phyloP scores from a whole-genome alignment of 2,797 vertebrate genomes.

The Mormyrus hasselquistii region DNA sequence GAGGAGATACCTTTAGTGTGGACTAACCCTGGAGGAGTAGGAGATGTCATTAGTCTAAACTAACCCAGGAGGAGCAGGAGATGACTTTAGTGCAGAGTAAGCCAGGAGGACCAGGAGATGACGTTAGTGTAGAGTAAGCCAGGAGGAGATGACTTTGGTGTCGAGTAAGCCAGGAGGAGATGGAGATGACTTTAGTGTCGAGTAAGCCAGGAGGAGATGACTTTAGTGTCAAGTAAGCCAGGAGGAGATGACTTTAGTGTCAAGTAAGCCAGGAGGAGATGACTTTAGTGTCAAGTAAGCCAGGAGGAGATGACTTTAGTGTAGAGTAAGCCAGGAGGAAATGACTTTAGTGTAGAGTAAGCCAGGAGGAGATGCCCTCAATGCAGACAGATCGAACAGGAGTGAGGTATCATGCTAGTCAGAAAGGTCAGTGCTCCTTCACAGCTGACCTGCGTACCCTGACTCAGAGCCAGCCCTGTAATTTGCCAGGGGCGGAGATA shows the following conservation, averaged over 20 bases:
- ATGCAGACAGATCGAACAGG: background rate
- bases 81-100: background rate
- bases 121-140: background rate
- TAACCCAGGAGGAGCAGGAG: too few species aligned
- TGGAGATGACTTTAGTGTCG: background rate
- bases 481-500: slow-evolving; percentile 73
- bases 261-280: background rate
- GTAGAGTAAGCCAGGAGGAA: background rate
- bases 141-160: background rate
- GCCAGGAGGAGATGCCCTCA: background rate
- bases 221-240: background rate
- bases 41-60: background rate
- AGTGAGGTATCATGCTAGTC: slow-evolving; percentile 18
- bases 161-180: background rate
- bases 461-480: slow-evolving; percentile 62
- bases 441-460: slow-evolving; percentile 47
- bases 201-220: background rate
- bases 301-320: background rate
- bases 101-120: background rate
- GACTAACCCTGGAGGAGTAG: background rate
- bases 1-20: background rate
- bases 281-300: background rate
- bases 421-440: slow-evolving; percentile 47
- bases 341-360: background rate
- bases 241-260: background rate